A percentile compares a stretch with the other conserved stretches of the same genome.
Conservation (phyloP, 2,888 invertebrate species). For the Ectemnius cavifrons region DNA sequence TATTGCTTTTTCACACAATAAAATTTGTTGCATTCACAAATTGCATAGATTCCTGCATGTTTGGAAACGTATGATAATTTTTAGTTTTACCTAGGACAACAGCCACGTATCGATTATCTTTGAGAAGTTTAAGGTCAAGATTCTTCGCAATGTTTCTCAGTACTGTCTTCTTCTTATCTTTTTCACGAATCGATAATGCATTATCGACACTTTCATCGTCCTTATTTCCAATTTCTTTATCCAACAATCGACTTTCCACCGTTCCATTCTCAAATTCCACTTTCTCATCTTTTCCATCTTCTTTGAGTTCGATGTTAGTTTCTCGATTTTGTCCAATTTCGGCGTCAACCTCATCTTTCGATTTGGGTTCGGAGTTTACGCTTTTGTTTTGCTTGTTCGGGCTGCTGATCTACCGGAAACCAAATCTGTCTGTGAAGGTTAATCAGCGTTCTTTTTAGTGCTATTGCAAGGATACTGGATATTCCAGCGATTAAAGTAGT, state of each 20-base stretch:
- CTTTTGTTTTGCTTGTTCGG: slow-evolving; percentile 28
- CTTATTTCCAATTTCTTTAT: neutral
- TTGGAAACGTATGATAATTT: no score
- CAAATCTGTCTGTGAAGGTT: slow-evolving; percentile 41
- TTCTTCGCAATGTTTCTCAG: slow-evolving; percentile 34
- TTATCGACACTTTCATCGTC: neutral
- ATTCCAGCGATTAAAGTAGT: no score
- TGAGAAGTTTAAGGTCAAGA: slow-evolving; percentile 58
- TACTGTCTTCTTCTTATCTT: slow-evolving; percentile 7
- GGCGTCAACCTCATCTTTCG: slow-evolving; percentile 7
- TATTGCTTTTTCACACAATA: no score
- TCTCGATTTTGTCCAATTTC: neutral
- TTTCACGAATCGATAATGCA: neutral
- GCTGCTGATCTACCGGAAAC: slow-evolving; percentile 39
- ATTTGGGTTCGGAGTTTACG: neutral
- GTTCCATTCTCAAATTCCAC: slow-evolving; percentile 3
- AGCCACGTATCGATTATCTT: slow-evolving; percentile 51
- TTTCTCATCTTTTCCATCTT: no score
- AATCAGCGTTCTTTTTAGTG: slow-evolving; percentile 12
- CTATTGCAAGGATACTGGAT: neutral
- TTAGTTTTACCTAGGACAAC: slow-evolving; percentile 54
- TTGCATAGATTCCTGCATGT: no score
- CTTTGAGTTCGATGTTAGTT: no score
- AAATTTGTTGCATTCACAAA: no score
- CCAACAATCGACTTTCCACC: slow-evolving; percentile 22